Percentiles rank a stretch among this genome's conserved stretches.
Conservation (phyloP, 2,797 vertebrate genomes). For the Sorex maritimensis region DNA sequence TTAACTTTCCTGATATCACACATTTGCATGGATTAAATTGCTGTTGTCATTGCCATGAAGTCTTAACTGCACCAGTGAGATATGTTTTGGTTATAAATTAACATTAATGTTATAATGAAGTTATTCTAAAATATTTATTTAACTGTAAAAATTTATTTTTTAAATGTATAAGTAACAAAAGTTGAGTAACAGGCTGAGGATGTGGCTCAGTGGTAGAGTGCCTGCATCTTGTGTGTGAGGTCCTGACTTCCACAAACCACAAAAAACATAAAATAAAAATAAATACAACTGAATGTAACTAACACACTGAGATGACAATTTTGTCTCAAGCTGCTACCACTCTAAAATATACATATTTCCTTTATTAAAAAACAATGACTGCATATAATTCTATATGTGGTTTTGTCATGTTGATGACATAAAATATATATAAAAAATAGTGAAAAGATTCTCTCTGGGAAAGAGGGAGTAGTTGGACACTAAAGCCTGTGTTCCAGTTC, state of each 20-base stretch:
- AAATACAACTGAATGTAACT: not conserved
- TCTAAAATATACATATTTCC: not conserved
- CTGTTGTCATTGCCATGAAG: not conserved
- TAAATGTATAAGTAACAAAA: constrained; percentile 17
- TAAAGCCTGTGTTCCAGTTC: no score
- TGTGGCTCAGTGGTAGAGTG: no score
- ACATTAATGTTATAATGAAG: constrained; percentile 44
- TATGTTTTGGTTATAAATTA: not conserved
- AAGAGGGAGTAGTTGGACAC: no score
- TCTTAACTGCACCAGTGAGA: not conserved
- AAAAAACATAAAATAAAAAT: no score
- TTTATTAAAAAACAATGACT: not conserved
- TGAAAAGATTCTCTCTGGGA: not conserved
- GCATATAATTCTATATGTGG: constrained; percentile 51
- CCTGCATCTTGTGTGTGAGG: no score
- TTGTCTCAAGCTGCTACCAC: not conserved
- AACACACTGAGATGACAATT: not conserved
- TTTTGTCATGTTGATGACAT: constrained; percentile 51
- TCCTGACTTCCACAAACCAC: no score
- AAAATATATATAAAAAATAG: not conserved
- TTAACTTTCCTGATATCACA: constrained; percentile 31
- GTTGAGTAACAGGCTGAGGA: not conserved
- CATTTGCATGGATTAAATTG: not conserved
- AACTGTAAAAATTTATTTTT: not conserved
- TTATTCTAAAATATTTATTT: constrained; percentile 28